phyloP scores from a whole-genome alignment of 2,113 vertebrate species.

The Semnornis frantzii region DNA sequence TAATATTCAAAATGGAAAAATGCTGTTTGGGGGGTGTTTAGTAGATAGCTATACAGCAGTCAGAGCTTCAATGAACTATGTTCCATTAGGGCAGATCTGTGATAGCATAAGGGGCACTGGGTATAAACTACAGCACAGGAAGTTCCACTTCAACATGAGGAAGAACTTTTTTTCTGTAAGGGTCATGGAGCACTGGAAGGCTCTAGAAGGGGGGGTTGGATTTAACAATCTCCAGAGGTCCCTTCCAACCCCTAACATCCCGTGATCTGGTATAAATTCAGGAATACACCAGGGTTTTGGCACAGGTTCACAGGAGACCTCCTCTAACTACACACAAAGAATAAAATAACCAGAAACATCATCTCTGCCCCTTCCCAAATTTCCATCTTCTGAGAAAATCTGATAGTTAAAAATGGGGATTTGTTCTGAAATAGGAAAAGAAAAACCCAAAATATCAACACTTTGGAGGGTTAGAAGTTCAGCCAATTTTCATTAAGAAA shows the following conservation, averaged over 20 bases:
- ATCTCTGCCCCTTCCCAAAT: accelerated
- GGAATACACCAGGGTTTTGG: background rate
- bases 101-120: no score
- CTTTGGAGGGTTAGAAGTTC: background rate
- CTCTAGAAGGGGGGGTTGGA: no score
- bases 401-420: background rate
- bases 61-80: background rate
- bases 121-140: no score
- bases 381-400: background rate
- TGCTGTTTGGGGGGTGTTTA: accelerated
- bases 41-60: background rate
- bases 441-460: background rate
- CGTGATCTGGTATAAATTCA: background rate
- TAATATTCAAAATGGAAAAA: background rate
- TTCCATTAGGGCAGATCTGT: background rate
- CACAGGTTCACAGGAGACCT: background rate
- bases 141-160: no score
- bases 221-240: no score
- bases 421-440: background rate
- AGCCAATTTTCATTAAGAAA: background rate
- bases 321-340: background rate
- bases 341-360: background rate
- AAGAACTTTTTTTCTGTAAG: no score
- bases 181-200: no score
- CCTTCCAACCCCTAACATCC: no score